Conservation (phyloP, 1,140 invertebrate species). For the Probaryconus sp. region DNA sequence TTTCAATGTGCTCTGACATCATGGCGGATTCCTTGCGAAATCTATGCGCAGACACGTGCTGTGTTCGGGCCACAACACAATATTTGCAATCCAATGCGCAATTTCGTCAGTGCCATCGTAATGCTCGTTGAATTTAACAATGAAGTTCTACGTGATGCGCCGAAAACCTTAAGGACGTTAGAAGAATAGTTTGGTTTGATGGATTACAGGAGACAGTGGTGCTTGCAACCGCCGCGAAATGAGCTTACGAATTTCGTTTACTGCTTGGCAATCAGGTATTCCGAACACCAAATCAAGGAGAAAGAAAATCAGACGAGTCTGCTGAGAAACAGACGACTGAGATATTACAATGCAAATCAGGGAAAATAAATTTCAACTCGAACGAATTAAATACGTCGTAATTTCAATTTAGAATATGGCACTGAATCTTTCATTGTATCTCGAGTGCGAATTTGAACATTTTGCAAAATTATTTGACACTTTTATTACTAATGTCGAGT, state of each 20-base stretch:
- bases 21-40: constrained; percentile 10
- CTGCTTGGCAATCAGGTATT: too few species aligned
- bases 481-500: too few species aligned
- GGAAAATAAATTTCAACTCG: too few species aligned
- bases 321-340: too few species aligned
- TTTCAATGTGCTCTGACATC: constrained; percentile 15
- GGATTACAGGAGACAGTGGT: neutral
- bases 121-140: constrained; percentile 25
- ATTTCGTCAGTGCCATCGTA: constrained; percentile 18
- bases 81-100: constrained; percentile 41
- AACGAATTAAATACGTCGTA: too few species aligned
- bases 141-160: constrained; percentile 21
- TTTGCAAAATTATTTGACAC: too few species aligned
- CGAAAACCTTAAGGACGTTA: neutral
- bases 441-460: too few species aligned
- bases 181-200: constrained; percentile 1
- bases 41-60: constrained; percentile 46
- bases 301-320: too few species aligned
- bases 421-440: too few species aligned
- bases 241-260: constrained; percentile 3
- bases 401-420: too few species aligned
- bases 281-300: too few species aligned
- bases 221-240: neutral
- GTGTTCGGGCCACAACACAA: constrained; percentile 23
- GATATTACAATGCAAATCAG: too few species aligned